These are phyloP conservation scores for Bombus turneri DNA, from an alignment of 1,140 invertebrate genomes.

Conservation along the genomic window DNA sequence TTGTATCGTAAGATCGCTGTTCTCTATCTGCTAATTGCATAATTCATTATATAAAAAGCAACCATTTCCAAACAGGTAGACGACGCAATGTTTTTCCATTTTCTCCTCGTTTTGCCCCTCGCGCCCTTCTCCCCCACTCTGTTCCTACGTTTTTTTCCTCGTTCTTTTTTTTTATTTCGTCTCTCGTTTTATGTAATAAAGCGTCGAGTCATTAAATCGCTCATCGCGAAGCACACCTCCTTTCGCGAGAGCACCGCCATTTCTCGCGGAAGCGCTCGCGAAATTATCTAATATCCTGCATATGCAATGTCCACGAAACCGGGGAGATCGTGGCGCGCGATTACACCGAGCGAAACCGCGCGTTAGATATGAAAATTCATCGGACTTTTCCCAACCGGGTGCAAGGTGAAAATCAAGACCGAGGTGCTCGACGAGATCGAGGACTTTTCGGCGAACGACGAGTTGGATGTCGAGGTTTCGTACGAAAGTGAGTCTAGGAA, in stretches of 20 bases:
- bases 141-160: background rate
- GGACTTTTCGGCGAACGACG: slow-evolving; percentile 54
- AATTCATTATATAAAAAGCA: slow-evolving; percentile 43
- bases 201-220: background rate
- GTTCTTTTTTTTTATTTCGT: background rate
- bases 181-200: slow-evolving; percentile 6
- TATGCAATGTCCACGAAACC: slow-evolving; percentile 25
- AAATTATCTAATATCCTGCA: slow-evolving; percentile 53
- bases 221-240: background rate
- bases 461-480: slow-evolving; percentile 10
- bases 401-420: slow-evolving; percentile 56
- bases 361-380: background rate
- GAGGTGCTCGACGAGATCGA: slow-evolving; percentile 59
- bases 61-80: background rate
- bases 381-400: background rate
- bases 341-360: background rate
- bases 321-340: slow-evolving; percentile 17
- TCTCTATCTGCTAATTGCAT: slow-evolving; percentile 25
- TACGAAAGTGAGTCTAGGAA: background rate
- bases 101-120: too few relatives aligned
- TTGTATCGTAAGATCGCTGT: background rate
- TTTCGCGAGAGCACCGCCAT: background rate
- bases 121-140: background rate
- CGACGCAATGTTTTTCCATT: background rate
- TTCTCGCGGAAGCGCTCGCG: slow-evolving; percentile 36